A percentile compares a stretch with the other conserved stretches of the same genome.
Evolutionary conservation across 2,888 invertebrate genomes (phyloP).

Genomic region (Stegophylla sp.): DNA sequence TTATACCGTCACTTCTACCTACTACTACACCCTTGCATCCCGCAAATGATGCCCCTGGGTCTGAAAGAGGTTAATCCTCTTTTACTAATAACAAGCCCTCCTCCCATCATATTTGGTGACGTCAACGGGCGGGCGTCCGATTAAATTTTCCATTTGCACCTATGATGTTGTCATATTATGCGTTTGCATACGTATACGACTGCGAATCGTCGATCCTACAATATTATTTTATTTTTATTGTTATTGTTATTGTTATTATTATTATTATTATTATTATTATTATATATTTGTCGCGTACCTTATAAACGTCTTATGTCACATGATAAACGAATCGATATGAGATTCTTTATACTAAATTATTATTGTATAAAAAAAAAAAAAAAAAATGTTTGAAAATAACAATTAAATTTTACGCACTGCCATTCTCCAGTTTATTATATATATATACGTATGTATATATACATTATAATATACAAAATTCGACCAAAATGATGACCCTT

Average conservation of each 20-base stretch:
- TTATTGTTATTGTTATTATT: not conserved
- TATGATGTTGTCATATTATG: too few relatives aligned
- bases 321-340: not conserved
- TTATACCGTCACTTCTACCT: too few relatives aligned
- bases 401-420: conserved; percentile 47
- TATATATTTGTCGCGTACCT: too few relatives aligned
- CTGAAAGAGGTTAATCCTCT: too few relatives aligned
- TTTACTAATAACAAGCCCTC: too few relatives aligned
- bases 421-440: not conserved
- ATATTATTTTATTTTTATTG: not conserved
- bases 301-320: too few relatives aligned
- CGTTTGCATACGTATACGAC: too few relatives aligned
- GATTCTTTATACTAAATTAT: not conserved
- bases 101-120: too few relatives aligned
- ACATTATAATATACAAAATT: not conserved
- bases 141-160: too few relatives aligned
- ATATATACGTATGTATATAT: not conserved
- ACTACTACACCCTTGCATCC: too few relatives aligned
- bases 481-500: not conserved
- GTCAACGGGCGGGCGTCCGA: too few relatives aligned
- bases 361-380: not conserved
- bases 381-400: conserved; percentile 7
- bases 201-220: not conserved
- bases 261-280: not conserved
- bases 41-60: too few relatives aligned